Conservation (phyloP, 2,888 invertebrate species). For the Folsomia manolachei region DNA sequence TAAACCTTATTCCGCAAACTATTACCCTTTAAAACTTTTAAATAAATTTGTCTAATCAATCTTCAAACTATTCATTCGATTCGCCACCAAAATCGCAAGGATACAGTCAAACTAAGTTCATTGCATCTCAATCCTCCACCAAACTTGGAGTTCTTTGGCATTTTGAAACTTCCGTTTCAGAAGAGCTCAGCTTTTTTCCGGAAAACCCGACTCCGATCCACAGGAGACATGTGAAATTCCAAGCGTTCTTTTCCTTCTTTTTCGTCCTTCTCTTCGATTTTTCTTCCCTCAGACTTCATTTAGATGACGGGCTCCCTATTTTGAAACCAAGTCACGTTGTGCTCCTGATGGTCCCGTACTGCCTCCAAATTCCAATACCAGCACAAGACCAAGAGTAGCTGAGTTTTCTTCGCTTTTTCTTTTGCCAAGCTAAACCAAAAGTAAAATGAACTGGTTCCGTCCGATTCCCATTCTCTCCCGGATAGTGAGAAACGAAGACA, state of each 20-base stretch:
- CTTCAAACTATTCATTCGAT: neutral
- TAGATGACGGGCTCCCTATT: slow-evolving; percentile 16
- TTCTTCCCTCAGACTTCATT: slow-evolving; percentile 21
- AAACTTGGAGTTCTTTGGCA: no score
- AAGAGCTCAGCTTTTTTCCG: no score
- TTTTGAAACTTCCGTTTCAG: no score
- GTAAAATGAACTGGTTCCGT: neutral
- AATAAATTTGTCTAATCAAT: neutral
- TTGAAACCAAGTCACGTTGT: slow-evolving; percentile 19
- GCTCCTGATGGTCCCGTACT: slow-evolving; percentile 18
- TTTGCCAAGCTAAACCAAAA: neutral
- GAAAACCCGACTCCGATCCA: neutral
- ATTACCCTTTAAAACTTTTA: neutral
- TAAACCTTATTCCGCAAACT: no score
- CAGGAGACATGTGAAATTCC: neutral
- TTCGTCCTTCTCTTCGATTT: slow-evolving; percentile 24
- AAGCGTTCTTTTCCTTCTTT: slow-evolving; percentile 7
- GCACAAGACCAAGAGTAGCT: no score
- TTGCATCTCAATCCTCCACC: no score
- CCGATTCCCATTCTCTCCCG: neutral
- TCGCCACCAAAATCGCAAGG: no score
- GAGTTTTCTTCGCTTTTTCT: neutral
- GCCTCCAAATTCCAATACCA: slow-evolving; percentile 8
- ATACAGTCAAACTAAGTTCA: no score
- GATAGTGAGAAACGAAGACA: neutral